phyloP scores from a whole-genome alignment of 1,140 invertebrate species.

The Drosophila auraria region DNA sequence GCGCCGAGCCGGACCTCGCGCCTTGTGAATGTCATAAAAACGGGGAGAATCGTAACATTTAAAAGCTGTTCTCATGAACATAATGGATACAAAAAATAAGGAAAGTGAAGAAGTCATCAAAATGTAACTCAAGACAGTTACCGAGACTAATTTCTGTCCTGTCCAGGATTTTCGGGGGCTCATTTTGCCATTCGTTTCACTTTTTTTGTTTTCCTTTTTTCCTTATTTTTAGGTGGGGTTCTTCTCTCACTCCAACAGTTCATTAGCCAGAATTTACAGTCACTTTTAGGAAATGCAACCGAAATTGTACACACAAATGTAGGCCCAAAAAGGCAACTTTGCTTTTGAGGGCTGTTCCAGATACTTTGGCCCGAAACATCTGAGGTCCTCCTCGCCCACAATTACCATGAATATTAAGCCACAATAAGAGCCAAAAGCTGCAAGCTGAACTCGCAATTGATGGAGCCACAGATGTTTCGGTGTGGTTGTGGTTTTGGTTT shows the following conservation, averaged over 20 bases:
- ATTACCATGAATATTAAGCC: conserved; percentile 78
- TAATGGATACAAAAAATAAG: conserved; percentile 46
- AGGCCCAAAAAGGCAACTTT: conserved; percentile 64
- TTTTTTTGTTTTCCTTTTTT: conserved; percentile 32
- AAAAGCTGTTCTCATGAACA: conserved; percentile 66
- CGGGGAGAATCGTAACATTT: conserved; percentile 57
- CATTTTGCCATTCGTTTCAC: conserved; percentile 73
- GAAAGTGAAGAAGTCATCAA: conserved; percentile 78
- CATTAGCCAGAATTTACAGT: conserved; percentile 75
- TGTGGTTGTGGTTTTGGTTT: conserved; percentile 45
- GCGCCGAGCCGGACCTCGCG: conserved; percentile 37
- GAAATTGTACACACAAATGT: conserved; percentile 55
- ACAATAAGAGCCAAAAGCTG: conserved; percentile 56
- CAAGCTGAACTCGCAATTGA: conserved; percentile 65
- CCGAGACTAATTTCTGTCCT: conserved; percentile 70
- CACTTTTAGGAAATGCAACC: conserved; percentile 57
- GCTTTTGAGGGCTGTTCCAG: conserved; percentile 54
- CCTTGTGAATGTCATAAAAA: conserved; percentile 59
- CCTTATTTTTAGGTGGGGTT: conserved; percentile 1
- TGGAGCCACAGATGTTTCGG: conserved; percentile 61
- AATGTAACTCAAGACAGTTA: conserved; percentile 79
- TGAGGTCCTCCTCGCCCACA: conserved; percentile 59
- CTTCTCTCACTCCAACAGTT: conserved; percentile 54
- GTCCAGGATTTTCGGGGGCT: conserved; percentile 43
- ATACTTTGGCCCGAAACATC: conserved; percentile 58